Evolutionary conservation across 2,888 invertebrate genomes (phyloP), one percentile per base, ranked within the genome.

Genomic region (Leptopterna dolabrata): DNA sequence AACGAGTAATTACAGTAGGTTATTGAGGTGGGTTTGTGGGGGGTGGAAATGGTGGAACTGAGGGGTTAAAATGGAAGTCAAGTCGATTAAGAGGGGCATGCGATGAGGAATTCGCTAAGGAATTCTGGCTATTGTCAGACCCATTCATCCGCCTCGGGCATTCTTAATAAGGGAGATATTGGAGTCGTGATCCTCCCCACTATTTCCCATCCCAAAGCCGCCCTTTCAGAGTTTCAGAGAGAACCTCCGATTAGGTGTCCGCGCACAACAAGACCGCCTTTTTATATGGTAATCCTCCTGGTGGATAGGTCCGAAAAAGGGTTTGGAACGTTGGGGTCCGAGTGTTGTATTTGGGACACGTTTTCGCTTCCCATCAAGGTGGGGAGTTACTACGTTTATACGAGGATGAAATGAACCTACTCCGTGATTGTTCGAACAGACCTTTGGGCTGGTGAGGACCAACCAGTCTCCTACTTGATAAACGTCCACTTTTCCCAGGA

Each of bases 121-220:
- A 83, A 83, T 83, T 47, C 83, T 41, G 83, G 83, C 83, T 83
- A 83, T 83, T 83, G 83, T 83, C 83, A 83, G 83, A 70, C 83
- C 83, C 83, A 83, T 83, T 83, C 83, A 83, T 83, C 83, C 83
- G 83, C 83, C 43, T 19, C 16, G 83, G 83, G 83, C 83, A 83
- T 83, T 83, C 83, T 83, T 83, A 83, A 83, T 83, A 83, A 83
- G 83, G 83, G 71, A 63, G 83, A 83, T 83, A 83, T 83, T 83
- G 83, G 83, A 83, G 83, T 83, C 83, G 83, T 83, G 83, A 83
- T 63, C 83, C 83, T 63, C 83, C 83, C 63, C 55, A 0, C 55
- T n/a, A 14, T 6, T 51, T 51, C 45, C 19, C 19, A 16, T 16
- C 55, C 41, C 51, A 1, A 29, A 29, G 1, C 19, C 36, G 2